Evolutionary conservation across 2,888 invertebrate genomes (phyloP).

Genomic region (Diarsia dahlii): DNA sequence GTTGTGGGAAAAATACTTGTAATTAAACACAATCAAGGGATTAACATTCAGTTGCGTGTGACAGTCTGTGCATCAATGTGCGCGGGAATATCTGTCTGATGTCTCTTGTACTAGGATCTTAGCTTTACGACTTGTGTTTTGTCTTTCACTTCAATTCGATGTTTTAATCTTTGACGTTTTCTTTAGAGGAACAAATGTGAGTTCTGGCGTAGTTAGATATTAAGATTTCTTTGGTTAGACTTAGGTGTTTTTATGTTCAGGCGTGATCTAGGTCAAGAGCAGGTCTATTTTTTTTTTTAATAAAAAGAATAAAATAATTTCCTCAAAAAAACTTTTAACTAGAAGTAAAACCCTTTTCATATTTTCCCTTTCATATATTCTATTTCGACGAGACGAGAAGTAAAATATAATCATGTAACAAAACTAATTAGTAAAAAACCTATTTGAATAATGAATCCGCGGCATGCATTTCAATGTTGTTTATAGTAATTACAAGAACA

Average conservation of each 20-base stretch:
- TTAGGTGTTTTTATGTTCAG: not conserved
- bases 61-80: slow-evolving; percentile 50
- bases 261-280: no score
- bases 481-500: slow-evolving; percentile 49
- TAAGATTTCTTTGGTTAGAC: not conserved
- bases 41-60: slow-evolving; percentile 64
- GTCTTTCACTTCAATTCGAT: not conserved
- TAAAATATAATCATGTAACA: slow-evolving; percentile 4
- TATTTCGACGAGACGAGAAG: not conserved
- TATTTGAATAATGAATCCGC: slow-evolving; percentile 47
- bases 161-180: not conserved
- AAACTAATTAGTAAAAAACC: slow-evolving; percentile 21
- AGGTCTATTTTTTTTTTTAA: no score
- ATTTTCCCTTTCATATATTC: not conserved
- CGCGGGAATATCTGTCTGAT: slow-evolving; percentile 11
- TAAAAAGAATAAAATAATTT: no score
- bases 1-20: slow-evolving; percentile 74
- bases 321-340: not conserved
- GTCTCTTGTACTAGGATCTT: not conserved
- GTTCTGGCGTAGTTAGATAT: not conserved
- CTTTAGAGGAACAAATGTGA: not conserved
- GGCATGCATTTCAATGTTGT: slow-evolving; percentile 44
- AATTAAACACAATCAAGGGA: slow-evolving; percentile 74
- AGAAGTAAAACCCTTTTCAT: not conserved
- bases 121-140: not conserved